Evolutionary conservation across 2,888 invertebrate genomes (phyloP).

Genomic region (Euproctis similis): DNA sequence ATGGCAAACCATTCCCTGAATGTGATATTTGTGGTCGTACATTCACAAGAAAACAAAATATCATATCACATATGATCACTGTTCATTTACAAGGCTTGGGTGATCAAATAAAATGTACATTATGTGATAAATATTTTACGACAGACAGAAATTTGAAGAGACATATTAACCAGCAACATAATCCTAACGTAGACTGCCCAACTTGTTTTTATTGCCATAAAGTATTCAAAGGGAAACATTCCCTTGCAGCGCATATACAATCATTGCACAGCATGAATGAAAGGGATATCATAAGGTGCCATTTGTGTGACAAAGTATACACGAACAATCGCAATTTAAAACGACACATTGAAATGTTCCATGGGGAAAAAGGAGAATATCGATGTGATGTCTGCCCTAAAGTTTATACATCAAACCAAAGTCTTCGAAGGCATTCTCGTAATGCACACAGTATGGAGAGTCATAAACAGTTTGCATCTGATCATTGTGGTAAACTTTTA

Average conservation of each 20-base stretch:
- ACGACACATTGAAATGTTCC: conserved; percentile 48
- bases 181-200: conserved; percentile 39
- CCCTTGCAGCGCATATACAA: conserved; percentile 44
- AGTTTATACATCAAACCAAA: conserved; percentile 51
- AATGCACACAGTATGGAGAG: conserved; percentile 33
- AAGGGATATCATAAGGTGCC: conserved; percentile 33
- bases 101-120: conserved; percentile 33
- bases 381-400: conserved; percentile 51
- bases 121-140: conserved; percentile 46
- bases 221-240: conserved; percentile 42
- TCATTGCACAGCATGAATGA: conserved; percentile 27
- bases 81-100: conserved; percentile 44
- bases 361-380: conserved; percentile 41
- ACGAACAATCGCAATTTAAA: conserved; percentile 48
- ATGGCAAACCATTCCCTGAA: conserved; percentile 44
- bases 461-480: conserved; percentile 24
- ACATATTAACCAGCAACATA: conserved; percentile 47
- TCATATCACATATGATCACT: conserved; percentile 54
- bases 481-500: conserved; percentile 25
- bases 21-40: conserved; percentile 56
- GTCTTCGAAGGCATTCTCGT: conserved; percentile 38
- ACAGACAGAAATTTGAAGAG: conserved; percentile 48
- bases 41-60: conserved; percentile 57
- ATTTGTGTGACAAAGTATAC: conserved; percentile 44
- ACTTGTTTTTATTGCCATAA: conserved; percentile 48